Evolutionary conservation across 2,888 invertebrate species (phyloP).

Genomic region (Cantharis rustica): DNA sequence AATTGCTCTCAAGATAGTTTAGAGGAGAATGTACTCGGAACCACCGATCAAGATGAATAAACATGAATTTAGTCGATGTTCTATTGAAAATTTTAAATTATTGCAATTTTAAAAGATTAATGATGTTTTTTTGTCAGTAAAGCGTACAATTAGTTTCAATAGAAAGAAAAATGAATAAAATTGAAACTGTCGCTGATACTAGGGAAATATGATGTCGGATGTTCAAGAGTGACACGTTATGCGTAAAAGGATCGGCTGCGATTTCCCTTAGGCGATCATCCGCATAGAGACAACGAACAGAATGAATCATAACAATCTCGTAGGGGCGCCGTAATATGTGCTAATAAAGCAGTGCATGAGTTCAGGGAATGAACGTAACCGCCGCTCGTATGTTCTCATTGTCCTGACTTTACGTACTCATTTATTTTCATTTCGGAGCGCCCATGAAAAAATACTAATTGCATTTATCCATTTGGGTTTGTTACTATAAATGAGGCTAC

Average conservation of each 20-base stretch:
- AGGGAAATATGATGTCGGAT: slow-evolving; percentile 12
- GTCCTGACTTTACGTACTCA: slow-evolving; percentile 49
- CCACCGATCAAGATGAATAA: not conserved
- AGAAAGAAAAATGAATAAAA: slow-evolving; percentile 6
- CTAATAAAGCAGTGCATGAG: slow-evolving; percentile 47
- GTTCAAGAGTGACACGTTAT: slow-evolving; percentile 8
- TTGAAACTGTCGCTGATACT: slow-evolving; percentile 18
- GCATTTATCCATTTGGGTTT: slow-evolving; percentile 51
- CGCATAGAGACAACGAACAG: slow-evolving; percentile 25
- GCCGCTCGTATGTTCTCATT: slow-evolving; percentile 50
- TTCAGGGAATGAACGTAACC: slow-evolving; percentile 39
- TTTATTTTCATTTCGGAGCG: slow-evolving; percentile 47
- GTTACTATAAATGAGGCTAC: slow-evolving; percentile 47
- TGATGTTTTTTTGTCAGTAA: not conserved
- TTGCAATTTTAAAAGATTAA: not conserved
- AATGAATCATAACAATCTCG: slow-evolving; percentile 40
- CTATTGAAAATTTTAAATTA: not conserved
- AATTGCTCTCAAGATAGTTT: not conserved
- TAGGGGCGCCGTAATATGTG: slow-evolving; percentile 43
- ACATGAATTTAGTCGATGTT: not conserved
- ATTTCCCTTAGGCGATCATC: slow-evolving; percentile 32
- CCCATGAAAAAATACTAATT: slow-evolving; percentile 50
- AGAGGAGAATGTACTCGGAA: not conserved
- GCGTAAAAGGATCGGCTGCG: slow-evolving; percentile 25
- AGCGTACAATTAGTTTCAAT: not conserved